Evolutionary conservation across 2,888 invertebrate species (phyloP).

Genomic region (Eurois occulta): DNA sequence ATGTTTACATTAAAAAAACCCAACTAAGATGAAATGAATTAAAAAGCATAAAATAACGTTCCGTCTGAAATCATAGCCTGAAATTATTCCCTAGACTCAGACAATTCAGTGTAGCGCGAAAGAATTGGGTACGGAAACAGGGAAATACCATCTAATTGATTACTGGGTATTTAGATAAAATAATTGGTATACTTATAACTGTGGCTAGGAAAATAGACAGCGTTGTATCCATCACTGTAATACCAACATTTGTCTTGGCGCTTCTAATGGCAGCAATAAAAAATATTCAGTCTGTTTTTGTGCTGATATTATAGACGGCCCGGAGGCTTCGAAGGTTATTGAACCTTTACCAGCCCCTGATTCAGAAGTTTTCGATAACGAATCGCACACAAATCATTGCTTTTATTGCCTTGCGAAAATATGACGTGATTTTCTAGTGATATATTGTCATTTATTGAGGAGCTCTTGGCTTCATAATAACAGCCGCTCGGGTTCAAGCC

Average conservation of each 20-base stretch:
- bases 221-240: slow-evolving; percentile 35
- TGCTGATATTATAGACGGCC: slow-evolving; percentile 2
- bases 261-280: slow-evolving; percentile 34
- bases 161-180: slow-evolving; percentile 46
- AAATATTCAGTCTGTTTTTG: slow-evolving; percentile 37
- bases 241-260: slow-evolving; percentile 52
- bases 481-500: not conserved
- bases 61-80: not conserved
- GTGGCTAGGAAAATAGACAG: slow-evolving; percentile 12
- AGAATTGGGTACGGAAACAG: slow-evolving; percentile 12
- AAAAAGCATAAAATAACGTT: not conserved
- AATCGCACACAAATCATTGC: slow-evolving; percentile 1
- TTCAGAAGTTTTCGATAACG: slow-evolving; percentile 15
- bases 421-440: not conserved
- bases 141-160: slow-evolving; percentile 21
- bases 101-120: slow-evolving; percentile 21
- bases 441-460: not conserved
- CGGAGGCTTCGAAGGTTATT: slow-evolving; percentile 8
- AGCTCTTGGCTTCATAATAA: not conserved
- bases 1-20: not conserved
- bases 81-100: slow-evolving; percentile 14
- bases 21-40: not conserved
- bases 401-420: slow-evolving; percentile 1
- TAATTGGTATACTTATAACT: slow-evolving; percentile 53
- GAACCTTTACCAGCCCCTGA: not conserved